Evolutionary conservation across 2,113 vertebrate genomes (phyloP).

Genomic region (Crotalus helleri): DNA sequence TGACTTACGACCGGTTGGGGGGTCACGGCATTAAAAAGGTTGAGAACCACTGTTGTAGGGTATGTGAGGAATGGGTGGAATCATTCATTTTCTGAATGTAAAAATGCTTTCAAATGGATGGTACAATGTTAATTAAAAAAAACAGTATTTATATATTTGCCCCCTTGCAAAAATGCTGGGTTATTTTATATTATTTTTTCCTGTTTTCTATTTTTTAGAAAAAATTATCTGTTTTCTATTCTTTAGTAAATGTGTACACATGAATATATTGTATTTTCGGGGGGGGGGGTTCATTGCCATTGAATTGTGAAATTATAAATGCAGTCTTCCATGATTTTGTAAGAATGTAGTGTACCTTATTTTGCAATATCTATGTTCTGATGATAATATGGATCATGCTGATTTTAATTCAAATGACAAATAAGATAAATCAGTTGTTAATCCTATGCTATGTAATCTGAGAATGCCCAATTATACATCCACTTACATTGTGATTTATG

Average conservation of each 20-base stretch:
- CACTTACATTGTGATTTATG: not conserved
- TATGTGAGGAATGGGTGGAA: not conserved
- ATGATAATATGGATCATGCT: not conserved
- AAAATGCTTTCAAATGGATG: not conserved
- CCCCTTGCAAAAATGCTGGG: too few species aligned
- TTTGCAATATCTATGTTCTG: not conserved
- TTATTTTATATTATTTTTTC: not conserved
- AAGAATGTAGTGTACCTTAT: not conserved
- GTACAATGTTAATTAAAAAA: not conserved
- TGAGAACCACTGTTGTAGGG: too few species aligned
- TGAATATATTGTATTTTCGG: not conserved
- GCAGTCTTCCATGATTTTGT: not conserved
- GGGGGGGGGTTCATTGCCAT: not conserved
- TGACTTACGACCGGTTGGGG: too few species aligned
- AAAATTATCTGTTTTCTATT: slow-evolving; percentile 3
- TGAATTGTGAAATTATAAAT: not conserved
- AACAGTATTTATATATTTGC: not conserved
- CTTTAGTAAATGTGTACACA: not conserved
- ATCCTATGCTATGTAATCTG: not conserved
- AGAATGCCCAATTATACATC: not conserved
- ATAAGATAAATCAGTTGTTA: not conserved
- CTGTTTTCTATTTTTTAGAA: not conserved
- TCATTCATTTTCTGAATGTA: not conserved
- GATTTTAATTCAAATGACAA: not conserved
- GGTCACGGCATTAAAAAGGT: too few species aligned